These are phyloP conservation scores for Nomada fabriciana DNA, from an alignment of 2,888 invertebrate species.

Conservation along the genomic window DNA sequence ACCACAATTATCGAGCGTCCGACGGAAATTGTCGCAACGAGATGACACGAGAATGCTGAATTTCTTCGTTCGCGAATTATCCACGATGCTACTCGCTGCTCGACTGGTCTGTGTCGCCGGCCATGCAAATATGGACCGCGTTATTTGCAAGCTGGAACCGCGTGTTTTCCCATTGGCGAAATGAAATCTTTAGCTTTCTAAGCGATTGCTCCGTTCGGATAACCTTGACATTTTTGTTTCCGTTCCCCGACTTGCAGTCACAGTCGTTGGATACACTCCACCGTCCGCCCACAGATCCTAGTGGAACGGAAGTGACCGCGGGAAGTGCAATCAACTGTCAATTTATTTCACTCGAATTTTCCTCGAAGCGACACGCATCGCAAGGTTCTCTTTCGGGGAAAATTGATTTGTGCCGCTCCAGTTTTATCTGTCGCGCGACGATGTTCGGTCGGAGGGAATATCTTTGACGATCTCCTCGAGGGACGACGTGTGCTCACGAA, in stretches of 20 bases:
- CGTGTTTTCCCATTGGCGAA: background rate
- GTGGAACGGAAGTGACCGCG: no score
- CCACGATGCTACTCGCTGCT: background rate
- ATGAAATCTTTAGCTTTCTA: background rate
- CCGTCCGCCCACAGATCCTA: no score
- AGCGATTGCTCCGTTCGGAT: background rate
- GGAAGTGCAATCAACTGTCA: no score
- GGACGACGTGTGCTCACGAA: background rate
- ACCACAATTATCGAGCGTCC: conserved; percentile 12
- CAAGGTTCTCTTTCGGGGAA: background rate
- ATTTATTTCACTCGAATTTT: no score
- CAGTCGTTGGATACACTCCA: no score
- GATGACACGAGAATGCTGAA: background rate
- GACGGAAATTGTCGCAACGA: background rate
- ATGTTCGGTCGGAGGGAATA: background rate
- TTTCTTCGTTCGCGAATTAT: background rate
- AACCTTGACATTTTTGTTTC: conserved; percentile 16
- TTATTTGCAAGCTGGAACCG: no score
- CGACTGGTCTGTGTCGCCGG: background rate
- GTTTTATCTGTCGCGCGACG: background rate
- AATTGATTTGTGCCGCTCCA: conserved; percentile 3
- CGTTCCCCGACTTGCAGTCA: background rate
- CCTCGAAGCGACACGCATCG: background rate
- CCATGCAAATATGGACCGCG: background rate
- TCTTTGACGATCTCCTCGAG: background rate